phyloP scores from a whole-genome alignment of 2,113 vertebrate genomes.

The Illadopsis cleaveri region DNA sequence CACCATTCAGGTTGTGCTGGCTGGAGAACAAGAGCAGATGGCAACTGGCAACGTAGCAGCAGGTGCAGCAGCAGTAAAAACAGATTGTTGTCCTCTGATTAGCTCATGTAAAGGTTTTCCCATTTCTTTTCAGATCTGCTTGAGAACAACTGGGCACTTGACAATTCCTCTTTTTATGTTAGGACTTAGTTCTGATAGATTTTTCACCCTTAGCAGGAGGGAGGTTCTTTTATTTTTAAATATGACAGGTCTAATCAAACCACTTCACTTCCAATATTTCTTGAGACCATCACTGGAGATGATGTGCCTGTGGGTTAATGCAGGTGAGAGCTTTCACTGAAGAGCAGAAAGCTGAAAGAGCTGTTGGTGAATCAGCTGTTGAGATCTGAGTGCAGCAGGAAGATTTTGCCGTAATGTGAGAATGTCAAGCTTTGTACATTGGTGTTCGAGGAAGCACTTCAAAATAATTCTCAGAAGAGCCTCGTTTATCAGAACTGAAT shows the following conservation, averaged over 20 bases:
- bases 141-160: background rate
- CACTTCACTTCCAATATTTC: background rate
- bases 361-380: background rate
- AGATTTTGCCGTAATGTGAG: background rate
- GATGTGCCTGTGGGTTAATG: background rate
- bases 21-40: constrained; percentile 49
- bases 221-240: background rate
- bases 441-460: background rate
- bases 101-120: constrained; percentile 26
- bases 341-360: background rate
- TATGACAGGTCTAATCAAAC: background rate
- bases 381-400: background rate
- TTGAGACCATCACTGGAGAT: background rate
- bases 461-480: background rate
- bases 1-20: constrained; percentile 23
- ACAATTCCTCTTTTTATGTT: background rate
- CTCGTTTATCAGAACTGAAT: background rate
- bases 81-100: constrained; percentile 44
- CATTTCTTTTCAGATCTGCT: background rate
- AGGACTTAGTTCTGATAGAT: background rate
- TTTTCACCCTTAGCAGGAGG: background rate
- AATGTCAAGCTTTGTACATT: background rate
- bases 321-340: background rate
- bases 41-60: constrained; percentile 27
- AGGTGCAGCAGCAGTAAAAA: constrained; percentile 49